Base-by-base conservation (phyloP, 2,113 vertebrate species). In the Penelope pileata region DNA sequence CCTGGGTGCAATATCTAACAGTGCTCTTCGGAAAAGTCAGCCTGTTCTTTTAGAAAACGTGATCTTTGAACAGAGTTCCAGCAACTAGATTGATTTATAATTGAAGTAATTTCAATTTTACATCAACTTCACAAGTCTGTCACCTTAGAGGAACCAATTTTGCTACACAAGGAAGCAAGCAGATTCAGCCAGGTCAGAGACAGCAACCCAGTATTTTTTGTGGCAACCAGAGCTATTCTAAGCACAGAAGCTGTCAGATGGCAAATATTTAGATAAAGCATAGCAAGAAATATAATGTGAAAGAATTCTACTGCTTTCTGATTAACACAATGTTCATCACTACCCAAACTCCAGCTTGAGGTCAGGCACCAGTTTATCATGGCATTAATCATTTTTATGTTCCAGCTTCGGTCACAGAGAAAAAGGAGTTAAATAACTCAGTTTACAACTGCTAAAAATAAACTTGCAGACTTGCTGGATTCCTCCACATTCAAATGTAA, bases 361-460 rank as follows among this genome's bases (percentile, higher is more conserved):
- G 69, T 66, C 10, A 24, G 91, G 58, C 87, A 96, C 70, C 81
- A 85, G 72, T 88, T 91, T 95, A 94, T 83, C 79, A 64, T 50
- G 63, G 43, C 62, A 36, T 97, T 95, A 91, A 96, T 98, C 70
- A 96, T 93, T 93, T 93, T 96, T 97, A 90, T 92, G 89, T 94
- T 81, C 93, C 32, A 60, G 66, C 36, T 72, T 81, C 72, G 92
- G 68, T 86, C 70, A 68, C 43, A 96, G 92, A 50, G 22, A 36
- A 78, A 93, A 93, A 96, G 94, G 96, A 96, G 94, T 96, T 94
- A 96, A 97, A 97, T 95, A 94, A 95, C 91, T 94, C 63, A 75
- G 86, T 97, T 97, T 97, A 94, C 91, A 93, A 51, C 60, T 90
- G 45, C 97, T 98, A 98, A 98, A 98, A 98, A 98, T 98, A 98